Base-by-base conservation (phyloP, 2,797 vertebrate species). In the Coracias cyanogaster region DNA sequence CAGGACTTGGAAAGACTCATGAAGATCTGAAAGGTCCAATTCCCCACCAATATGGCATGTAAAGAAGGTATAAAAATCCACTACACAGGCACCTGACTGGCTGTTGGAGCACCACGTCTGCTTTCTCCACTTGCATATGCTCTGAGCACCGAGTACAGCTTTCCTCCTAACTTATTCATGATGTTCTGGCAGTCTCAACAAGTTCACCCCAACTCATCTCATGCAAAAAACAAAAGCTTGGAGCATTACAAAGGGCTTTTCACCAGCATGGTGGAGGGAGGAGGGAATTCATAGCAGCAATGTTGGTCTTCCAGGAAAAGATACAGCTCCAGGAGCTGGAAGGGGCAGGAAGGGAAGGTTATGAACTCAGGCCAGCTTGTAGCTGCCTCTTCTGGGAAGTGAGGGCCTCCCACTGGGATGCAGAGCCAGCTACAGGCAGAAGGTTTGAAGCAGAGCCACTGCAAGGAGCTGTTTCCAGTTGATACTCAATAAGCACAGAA, bases 151-250 rank as follows among this genome's bases (percentile, higher is more conserved):
- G 8, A 61, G 65, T 43, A 31, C 88, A 90, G 66, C 80, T 79
- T 70, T 64, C 77, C 93, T 94, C 55, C 43, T 96, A 28, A 97
- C 70, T 97, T 94, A 97, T 96, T 96, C 88, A 96, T 94, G 70
- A 89, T 49, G 89, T 37, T 86, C 86, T 86, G 55, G 70, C 66
- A 65, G 51, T 3, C 93, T 81, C 0, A 0, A 67, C 91, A 91
- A 95, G 78, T 48, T 91, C 94, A 90, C 71, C 91, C 82, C 89
- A 93, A 80, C 85, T 31, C 82, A 52, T 78, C 95, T 95, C 94
- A 94, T 88, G 87, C 73, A 82, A 95, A 91, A 94, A 94, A 85
- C 91, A 95, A 94, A 93, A 95, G 91, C 91, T 55, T 9, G 18
- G 90, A 90, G 73, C 15, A 0, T 76, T 45, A 65, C 87, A 88